These are phyloP conservation scores for Sander vitreus DNA, from an alignment of 2,113 vertebrate species.

Conservation along the genomic window DNA sequence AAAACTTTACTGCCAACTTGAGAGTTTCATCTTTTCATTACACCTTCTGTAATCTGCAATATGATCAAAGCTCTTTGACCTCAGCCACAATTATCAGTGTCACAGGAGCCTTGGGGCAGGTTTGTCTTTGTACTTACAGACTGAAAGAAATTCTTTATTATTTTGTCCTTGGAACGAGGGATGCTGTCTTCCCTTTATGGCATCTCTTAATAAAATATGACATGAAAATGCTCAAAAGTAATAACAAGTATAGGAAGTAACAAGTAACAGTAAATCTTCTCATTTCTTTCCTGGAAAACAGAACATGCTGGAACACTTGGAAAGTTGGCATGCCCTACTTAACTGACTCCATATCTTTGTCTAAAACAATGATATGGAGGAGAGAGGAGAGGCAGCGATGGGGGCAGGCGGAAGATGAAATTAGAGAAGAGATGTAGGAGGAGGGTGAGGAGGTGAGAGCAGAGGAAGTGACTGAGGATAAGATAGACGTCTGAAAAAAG, in stretches of 20 bases:
- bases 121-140: not conserved
- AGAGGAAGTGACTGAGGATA: slow-evolving; percentile 59
- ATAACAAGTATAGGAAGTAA: not conserved
- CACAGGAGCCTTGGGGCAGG: not conserved
- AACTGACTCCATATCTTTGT: slow-evolving; percentile 20
- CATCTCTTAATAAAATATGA: not conserved
- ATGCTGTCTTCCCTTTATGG: not conserved
- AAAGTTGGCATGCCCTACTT: not conserved
- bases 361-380: slow-evolving; percentile 13
- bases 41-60: not conserved
- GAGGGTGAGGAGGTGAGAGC: slow-evolving; percentile 57
- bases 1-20: not conserved
- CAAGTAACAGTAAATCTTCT: too few relatives aligned
- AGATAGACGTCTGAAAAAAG: slow-evolving; percentile 61
- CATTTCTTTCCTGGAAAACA: not conserved
- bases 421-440: slow-evolving; percentile 40
- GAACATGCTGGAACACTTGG: not conserved
- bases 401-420: slow-evolving; percentile 38
- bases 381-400: slow-evolving; percentile 2
- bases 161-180: not conserved
- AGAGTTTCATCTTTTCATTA: not conserved
- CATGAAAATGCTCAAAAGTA: not conserved
- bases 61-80: not conserved
- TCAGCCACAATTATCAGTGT: not conserved
- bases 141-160: not conserved